Evolutionary conservation across 2,113 vertebrate species (phyloP), one percentile per base, ranked within the genome.

Genomic region (Cyprinodon tularosa): DNA sequence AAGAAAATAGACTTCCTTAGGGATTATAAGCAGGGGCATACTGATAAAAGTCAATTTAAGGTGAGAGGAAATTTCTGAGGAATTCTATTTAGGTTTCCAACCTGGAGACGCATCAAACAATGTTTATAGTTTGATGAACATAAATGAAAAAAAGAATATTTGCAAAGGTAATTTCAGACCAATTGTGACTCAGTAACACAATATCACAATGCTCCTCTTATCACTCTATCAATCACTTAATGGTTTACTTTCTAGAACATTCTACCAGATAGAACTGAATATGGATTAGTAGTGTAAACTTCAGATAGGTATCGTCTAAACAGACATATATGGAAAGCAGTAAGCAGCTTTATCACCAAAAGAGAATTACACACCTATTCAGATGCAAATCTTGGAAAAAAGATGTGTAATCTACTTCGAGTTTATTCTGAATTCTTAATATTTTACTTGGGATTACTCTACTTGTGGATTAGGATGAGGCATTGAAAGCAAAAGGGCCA

Each of bases 1-100:
- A 47, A 59, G 50, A 68, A 74, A 73, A 48, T 37, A 7, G 37
- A 15, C 63, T 67, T 59, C 63, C 62, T 69, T n/a, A 42, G 53
- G 36, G 36, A 45, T 84, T 62, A 66, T 74, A 66, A 69, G 72
- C 45, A 62, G 60, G 45, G n/a, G 22, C 45, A 66, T 45, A 68
- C 40, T 62, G 65, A 72, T 69, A 78, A 78, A 84, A 72, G 66
- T 62, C 71, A 72, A 77, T 83, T 77, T 82, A 66, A 57, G 15
- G 71, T 80, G 63, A 77, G 44, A 82, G 66, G 20, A 2, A 4
- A 77, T 63, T 76, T 79, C 60, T 76, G 44, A 72, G 3, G 44
- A 78, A 73, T 66, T 70, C 68, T 65, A 62, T 73, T 74, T 50
- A 12, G 13, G 20, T 14, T 72, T 77, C 69, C 37, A 74, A 74